Evolutionary conservation across 2,113 vertebrate genomes (phyloP).

Genomic region (Colius striatus): DNA sequence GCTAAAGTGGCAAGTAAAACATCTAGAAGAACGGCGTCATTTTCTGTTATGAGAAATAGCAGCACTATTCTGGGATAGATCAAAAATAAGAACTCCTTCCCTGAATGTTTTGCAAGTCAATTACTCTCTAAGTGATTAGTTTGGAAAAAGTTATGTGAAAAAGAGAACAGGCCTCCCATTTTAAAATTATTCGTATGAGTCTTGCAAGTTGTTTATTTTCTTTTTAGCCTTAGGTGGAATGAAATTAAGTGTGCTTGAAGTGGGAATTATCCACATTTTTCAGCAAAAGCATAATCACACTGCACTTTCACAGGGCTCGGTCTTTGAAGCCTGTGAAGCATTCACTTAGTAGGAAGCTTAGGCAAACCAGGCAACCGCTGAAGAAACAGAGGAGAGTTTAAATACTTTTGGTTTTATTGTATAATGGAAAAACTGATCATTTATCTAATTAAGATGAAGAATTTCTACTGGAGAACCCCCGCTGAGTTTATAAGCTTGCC

Average conservation of each 20-base stretch:
- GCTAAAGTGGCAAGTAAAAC: conserved; percentile 35
- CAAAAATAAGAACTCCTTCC: conserved; percentile 65
- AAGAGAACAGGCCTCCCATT: conserved; percentile 31
- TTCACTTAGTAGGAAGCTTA: conserved; percentile 16
- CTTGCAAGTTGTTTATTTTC: conserved; percentile 66
- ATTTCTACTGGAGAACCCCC: conserved; percentile 24
- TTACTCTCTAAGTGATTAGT: conserved; percentile 35
- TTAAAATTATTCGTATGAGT: conserved; percentile 55
- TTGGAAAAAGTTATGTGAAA: conserved; percentile 53
- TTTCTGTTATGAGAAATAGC: conserved; percentile 69
- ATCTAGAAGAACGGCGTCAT: conserved; percentile 36
- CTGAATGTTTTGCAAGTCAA: conserved; percentile 57
- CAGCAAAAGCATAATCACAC: conserved; percentile 26
- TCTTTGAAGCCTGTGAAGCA: conserved; percentile 36
- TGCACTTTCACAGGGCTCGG: neutral
- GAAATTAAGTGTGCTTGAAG: conserved; percentile 58
- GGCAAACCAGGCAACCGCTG: neutral
- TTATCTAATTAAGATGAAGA: conserved; percentile 52
- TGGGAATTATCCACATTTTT: conserved; percentile 58
- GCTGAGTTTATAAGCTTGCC: conserved; percentile 1
- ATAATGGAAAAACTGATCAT: conserved; percentile 54
- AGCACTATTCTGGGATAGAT: conserved; percentile 49
- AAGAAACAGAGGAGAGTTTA: conserved; percentile 16
- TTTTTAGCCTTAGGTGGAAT: conserved; percentile 56
- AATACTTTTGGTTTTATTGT: conserved; percentile 29